Evolutionary conservation across 2,113 vertebrate species (phyloP).

Genomic region (Aptenodytes patagonicus): DNA sequence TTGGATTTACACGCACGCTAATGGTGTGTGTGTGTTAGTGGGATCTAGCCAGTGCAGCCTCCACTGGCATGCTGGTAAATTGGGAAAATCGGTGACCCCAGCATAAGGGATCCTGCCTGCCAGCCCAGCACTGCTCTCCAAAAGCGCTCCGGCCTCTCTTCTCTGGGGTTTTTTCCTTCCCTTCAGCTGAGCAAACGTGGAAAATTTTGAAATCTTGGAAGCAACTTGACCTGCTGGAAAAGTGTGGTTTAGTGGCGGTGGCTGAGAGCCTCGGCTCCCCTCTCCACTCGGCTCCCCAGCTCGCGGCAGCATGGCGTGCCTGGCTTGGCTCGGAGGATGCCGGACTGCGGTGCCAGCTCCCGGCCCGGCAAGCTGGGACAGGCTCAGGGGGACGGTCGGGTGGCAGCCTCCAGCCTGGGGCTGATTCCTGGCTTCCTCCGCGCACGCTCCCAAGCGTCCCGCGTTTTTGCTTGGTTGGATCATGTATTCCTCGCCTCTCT

Average conservation of each 20-base stretch:
- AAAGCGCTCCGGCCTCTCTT: not conserved
- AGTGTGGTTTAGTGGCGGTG: accelerated
- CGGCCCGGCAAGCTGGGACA: not conserved
- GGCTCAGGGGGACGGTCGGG: accelerated
- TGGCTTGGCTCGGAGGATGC: not conserved
- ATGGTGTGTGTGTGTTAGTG: not conserved
- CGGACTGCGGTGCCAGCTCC: not conserved
- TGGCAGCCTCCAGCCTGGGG: not conserved
- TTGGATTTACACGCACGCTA: accelerated
- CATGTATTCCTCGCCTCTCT: slow-evolving; percentile 30
- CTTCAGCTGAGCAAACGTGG: slow-evolving; percentile 1
- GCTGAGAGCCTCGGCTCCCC: accelerated
- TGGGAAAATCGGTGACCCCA: not conserved
- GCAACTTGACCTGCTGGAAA: not conserved
- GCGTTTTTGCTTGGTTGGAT: slow-evolving; percentile 36
- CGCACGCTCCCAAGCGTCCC: not conserved
- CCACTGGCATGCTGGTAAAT: not conserved
- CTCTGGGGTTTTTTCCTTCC: not conserved
- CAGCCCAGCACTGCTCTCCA: not conserved
- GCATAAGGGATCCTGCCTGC: not conserved
- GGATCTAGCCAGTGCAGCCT: not conserved
- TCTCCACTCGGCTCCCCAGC: not conserved
- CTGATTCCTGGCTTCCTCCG: not conserved
- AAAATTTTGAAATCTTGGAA: slow-evolving; percentile 23
- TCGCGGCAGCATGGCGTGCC: accelerated